Base-by-base conservation (phyloP, 2,888 invertebrate genomes). In the Caenorhabditis sp. region DNA sequence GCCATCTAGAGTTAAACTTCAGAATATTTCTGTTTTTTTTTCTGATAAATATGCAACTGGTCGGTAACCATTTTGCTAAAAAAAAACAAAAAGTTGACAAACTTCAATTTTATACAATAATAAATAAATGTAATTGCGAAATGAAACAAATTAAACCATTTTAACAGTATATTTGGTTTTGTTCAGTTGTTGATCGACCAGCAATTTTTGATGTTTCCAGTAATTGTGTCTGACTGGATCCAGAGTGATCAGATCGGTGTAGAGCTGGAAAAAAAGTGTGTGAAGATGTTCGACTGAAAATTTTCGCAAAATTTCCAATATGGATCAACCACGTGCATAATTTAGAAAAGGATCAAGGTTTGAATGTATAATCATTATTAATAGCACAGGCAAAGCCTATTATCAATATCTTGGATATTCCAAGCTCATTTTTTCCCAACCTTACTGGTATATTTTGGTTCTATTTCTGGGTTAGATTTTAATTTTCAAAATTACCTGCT, bases 161-260 rank as follows among this genome's bases (percentile, higher is more conserved):
- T 23, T 52, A 4, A 10, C 21, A 7, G 52, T 43, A 43, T 43
- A 23, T 3, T n/a, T 52, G 3, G 50, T 67, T 43, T 75, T 75
- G 50, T 26, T 21, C 8, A 68, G 60, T 49, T 65, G 23, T 2
- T 59, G 63, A 53, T 68, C 62, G 4, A 56, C 63, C 23, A 61
- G 52, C 20, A 66, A 58, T 38, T 59, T 59, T 38, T 81, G 75
- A 63, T 85, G 77, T 26, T 75, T 77, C 83, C 84, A 87, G 68
- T 84, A 87, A 58, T 83, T 82, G 21, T 63, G 57, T 1, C 87
- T 78, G 7, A 85, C 78, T 17, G 86, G 84, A 62, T 87, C 87
- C 7, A 84, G 56, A 2, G 52, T 26, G 31, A 66, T 71, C 31
- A 86, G 68, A 49, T 83, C 81, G 14, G 68, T 66, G 61, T 83